Base-by-base conservation (phyloP, 1,140 invertebrate genomes). In the Aphidius ervi region DNA sequence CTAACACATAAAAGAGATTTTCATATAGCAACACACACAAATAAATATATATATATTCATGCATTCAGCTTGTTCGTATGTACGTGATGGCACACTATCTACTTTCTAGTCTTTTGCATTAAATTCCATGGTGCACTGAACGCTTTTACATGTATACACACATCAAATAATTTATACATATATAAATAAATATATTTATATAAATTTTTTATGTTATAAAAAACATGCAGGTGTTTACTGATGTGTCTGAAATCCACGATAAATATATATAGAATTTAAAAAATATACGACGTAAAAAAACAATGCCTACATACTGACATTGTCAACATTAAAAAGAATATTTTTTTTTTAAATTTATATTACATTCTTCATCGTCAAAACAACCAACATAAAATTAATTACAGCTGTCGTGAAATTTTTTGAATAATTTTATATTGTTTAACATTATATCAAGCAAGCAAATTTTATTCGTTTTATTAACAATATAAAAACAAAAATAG, bases 291-390 rank as follows among this genome's bases (percentile, higher is more conserved):
- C 16, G 3, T n/a, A 46, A 10, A 40, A 9, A 45, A 45, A 56
- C 8, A 23, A 37, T 46, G 48, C 10, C 45, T 58, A 40, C 49
- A 31, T 47, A 31, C 16, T 16, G 16, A 16, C 2, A 31, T 31
- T 31, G 23, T 31, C 23, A 31, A 31, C 23, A 31, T 31, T 3
- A 31, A 31, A 31, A 31, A 2, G 4, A 3, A 31, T 31, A 3
- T 31, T 31, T 31, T 31, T 31, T 31, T 23, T 23, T 23, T 23
- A 31, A 31, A 31, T 31, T 16, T 53, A 61, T 64, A 64, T 64
- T 64, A 64, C 58, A 64, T 64, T 64, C 59, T 64, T 64, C 45
- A 55, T 31, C 56, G 55, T 64, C 54, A 57, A 64, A 57, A 59
- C 55, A 56, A 40, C 48, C 59, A 40, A 43, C 59, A 16, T 2